Evolutionary conservation across 2,113 vertebrate species (phyloP).

Genomic region (Picathartes gymnocephalus): DNA sequence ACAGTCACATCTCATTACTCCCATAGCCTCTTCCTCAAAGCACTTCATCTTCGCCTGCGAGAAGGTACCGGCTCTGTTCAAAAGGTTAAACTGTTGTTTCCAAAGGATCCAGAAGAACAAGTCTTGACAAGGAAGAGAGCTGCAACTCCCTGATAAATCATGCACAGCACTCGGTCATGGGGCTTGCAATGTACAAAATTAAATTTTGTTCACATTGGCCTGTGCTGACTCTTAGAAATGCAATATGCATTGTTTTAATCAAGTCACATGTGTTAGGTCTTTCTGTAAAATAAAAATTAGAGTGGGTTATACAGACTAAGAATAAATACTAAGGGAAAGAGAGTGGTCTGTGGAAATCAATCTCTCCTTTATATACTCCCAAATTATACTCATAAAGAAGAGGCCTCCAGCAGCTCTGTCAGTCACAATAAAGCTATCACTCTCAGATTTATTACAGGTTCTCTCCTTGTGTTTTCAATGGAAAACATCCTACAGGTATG

Average conservation of each 20-base stretch:
- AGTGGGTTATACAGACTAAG: neutral
- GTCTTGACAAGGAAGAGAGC: constrained; percentile 33
- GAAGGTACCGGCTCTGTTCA: constrained; percentile 23
- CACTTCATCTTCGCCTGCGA: constrained; percentile 10
- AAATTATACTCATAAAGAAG: constrained; percentile 72
- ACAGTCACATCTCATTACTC: constrained; percentile 58
- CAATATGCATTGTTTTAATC: constrained; percentile 13
- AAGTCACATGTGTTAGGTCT: neutral
- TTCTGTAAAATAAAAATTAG: constrained; percentile 15
- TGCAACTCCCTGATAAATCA: constrained; percentile 43
- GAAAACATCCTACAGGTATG: constrained; percentile 74
- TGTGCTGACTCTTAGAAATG: neutral
- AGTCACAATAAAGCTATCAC: constrained; percentile 69
- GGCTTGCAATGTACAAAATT: neutral
- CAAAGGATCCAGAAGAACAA: constrained; percentile 52
- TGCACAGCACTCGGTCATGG: neutral
- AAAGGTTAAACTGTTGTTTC: constrained; percentile 60
- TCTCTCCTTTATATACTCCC: constrained; percentile 64
- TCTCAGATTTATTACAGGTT: constrained; percentile 70
- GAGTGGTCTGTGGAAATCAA: constrained; percentile 56
- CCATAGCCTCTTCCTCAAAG: constrained; percentile 11
- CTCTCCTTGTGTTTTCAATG: constrained; percentile 62
- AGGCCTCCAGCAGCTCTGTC: constrained; percentile 67
- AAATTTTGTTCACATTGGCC: neutral
- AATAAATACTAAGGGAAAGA: constrained; percentile 47